These are phyloP conservation scores for Papilio protenor DNA, from an alignment of 2,888 invertebrate genomes.

Conservation along the genomic window DNA sequence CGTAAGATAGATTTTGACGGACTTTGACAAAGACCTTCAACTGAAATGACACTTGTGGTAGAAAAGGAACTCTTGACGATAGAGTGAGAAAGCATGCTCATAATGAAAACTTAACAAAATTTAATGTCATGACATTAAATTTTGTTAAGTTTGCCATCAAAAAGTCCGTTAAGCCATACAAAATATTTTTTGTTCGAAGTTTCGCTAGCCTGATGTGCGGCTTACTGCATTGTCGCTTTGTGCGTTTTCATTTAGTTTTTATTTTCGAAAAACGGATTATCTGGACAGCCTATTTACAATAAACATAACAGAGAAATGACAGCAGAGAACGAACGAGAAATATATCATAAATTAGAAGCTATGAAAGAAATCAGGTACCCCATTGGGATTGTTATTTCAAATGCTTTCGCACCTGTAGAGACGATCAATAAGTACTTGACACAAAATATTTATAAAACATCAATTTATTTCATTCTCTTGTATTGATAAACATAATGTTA, in stretches of 20 bases:
- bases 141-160: too few relatives aligned
- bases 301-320: conserved; percentile 82
- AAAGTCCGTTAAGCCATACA: too few relatives aligned
- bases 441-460: conserved; percentile 49
- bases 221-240: conserved; percentile 52
- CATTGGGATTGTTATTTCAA: conserved; percentile 50
- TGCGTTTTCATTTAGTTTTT: conserved; percentile 58
- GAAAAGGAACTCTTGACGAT: too few relatives aligned
- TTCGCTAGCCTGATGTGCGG: too few relatives aligned
- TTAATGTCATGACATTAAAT: too few relatives aligned
- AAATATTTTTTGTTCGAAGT: too few relatives aligned
- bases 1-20: too few relatives aligned
- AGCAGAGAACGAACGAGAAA: conserved; percentile 91
- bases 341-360: conserved; percentile 96
- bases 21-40: too few relatives aligned
- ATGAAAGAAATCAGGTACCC: conserved; percentile 95
- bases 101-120: too few relatives aligned
- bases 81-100: too few relatives aligned
- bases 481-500: background rate
- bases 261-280: conserved; percentile 46
- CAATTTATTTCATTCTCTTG: background rate
- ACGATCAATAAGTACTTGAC: conserved; percentile 80
- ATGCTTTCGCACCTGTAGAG: conserved; percentile 77
- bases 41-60: too few relatives aligned
- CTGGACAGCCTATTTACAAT: conserved; percentile 45